Percentiles rank a stretch among this genome's conserved stretches.
Evolutionary conservation across 2,797 vertebrate species (phyloP).

Genomic region (Hippocampus kuda): DNA sequence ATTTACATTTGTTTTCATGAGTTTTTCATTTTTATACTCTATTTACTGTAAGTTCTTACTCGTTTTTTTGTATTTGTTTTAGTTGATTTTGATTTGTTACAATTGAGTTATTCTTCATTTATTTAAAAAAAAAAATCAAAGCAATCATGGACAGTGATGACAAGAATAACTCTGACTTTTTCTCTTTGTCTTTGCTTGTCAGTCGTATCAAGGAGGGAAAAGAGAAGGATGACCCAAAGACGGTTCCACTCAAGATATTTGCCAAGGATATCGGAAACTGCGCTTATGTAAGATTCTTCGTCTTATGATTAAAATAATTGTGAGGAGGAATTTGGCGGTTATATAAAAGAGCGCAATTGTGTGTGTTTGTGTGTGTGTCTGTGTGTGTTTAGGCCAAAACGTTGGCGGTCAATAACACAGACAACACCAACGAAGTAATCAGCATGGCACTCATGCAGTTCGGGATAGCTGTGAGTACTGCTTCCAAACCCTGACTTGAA

Average conservation of each 20-base stretch:
- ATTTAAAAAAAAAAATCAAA: not conserved
- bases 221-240: constrained; percentile 85
- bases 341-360: not conserved
- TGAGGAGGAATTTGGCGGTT: not conserved
- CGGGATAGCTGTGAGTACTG: constrained; percentile 76
- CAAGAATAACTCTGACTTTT: not conserved
- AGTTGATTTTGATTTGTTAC: not conserved
- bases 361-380: not conserved
- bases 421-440: constrained; percentile 82
- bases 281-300: constrained; percentile 75
- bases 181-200: constrained; percentile 1
- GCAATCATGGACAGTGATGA: not conserved
- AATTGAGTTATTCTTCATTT: too few species aligned
- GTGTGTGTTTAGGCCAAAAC: constrained; percentile 78
- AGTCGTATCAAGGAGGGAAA: constrained; percentile 86
- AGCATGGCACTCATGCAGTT: constrained; percentile 81
- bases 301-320: not conserved
- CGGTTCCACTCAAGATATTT: constrained; percentile 87
- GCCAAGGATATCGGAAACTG: constrained; percentile 85
- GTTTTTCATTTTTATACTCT: too few species aligned
- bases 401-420: constrained; percentile 76
- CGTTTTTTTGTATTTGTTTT: not conserved
- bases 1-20: too few species aligned
- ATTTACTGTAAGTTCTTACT: too few species aligned
- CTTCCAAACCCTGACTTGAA: not conserved